A percentile compares a stretch with the other conserved stretches of the same genome.
phyloP scores from a whole-genome alignment of 2,797 vertebrate species.

The Amblyopsis hoosieri region DNA sequence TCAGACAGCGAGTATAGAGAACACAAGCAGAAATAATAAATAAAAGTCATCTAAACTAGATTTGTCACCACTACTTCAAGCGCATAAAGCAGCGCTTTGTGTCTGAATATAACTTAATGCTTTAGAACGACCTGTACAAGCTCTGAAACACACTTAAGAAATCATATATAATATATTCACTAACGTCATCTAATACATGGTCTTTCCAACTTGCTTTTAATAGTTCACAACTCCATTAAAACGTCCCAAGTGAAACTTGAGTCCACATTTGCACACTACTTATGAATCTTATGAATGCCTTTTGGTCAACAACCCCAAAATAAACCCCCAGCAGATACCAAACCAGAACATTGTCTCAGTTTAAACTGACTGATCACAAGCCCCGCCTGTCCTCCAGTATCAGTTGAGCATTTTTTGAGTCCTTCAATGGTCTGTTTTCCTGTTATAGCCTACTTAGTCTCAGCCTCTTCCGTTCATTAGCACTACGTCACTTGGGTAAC shows the following conservation, averaged over 20 bases:
- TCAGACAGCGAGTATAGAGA: constrained; percentile 18
- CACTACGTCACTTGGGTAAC: no score
- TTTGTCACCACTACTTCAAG: constrained; percentile 21
- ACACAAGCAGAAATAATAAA: constrained; percentile 62
- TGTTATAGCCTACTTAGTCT: no score
- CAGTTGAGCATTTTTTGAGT: no score
- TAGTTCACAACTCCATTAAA: neutral
- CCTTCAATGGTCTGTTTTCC: no score
- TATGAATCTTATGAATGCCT: constrained; percentile 28
- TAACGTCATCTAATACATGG: constrained; percentile 2
- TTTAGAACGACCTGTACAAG: constrained; percentile 55
- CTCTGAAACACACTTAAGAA: constrained; percentile 3
- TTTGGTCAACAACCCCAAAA: no score
- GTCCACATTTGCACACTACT: neutral
- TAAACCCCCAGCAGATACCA: constrained; percentile 12
- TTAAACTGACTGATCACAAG: neutral
- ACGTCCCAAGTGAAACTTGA: neutral
- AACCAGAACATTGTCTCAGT: constrained; percentile 12
- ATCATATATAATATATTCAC: constrained; percentile 32
- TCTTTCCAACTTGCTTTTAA: constrained; percentile 9
- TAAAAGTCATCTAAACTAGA: constrained; percentile 33
- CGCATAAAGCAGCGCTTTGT: constrained; percentile 51
- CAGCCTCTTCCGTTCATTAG: no score
- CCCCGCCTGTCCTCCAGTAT: no score
- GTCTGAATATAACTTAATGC: constrained; percentile 66